These are phyloP conservation scores for Onychostoma macrolepis DNA, from an alignment of 2,113 vertebrate genomes.

Conservation along the genomic window DNA sequence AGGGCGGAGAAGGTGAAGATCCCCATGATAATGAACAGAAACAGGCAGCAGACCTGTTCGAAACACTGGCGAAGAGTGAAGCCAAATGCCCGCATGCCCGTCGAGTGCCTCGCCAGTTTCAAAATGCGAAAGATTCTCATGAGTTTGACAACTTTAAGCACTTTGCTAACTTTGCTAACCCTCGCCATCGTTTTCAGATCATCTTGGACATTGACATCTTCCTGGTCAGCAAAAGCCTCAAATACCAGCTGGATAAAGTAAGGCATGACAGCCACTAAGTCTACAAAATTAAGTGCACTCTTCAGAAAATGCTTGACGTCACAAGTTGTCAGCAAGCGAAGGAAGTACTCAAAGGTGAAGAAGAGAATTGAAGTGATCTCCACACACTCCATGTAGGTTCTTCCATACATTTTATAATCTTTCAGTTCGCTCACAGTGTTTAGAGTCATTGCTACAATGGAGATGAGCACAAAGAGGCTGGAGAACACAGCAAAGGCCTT, in stretches of 20 bases:
- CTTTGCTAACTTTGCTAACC: slow-evolving; percentile 89
- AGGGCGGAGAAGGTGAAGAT: slow-evolving; percentile 91
- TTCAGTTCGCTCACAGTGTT: slow-evolving; percentile 87
- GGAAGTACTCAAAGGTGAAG: slow-evolving; percentile 86
- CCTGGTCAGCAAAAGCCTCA: slow-evolving; percentile 77
- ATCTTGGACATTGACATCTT: slow-evolving; percentile 73
- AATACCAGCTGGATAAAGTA: slow-evolving; percentile 88
- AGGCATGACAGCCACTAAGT: slow-evolving; percentile 88
- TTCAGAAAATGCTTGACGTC: slow-evolving; percentile 81
- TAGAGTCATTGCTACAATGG: slow-evolving; percentile 88
- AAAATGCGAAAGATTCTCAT: slow-evolving; percentile 93
- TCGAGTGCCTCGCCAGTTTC: slow-evolving; percentile 89
- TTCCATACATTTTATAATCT: slow-evolving; percentile 72
- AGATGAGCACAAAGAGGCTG: slow-evolving; percentile 87
- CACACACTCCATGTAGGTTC: slow-evolving; percentile 83
- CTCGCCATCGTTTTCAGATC: slow-evolving; percentile 85
- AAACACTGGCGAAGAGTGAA: slow-evolving; percentile 92
- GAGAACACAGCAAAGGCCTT: slow-evolving; percentile 88
- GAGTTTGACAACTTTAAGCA: slow-evolving; percentile 88
- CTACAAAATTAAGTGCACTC: slow-evolving; percentile 85
- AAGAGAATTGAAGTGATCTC: slow-evolving; percentile 85
- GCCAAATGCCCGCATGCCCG: slow-evolving; percentile 87
- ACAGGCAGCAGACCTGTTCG: slow-evolving; percentile 91
- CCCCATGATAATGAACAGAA: slow-evolving; percentile 91
- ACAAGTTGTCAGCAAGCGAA: slow-evolving; percentile 83